Percentiles rank a stretch among this genome's conserved stretches.
phyloP scores from a whole-genome alignment of 2,888 invertebrate species.

The Leptopilina syphax region DNA sequence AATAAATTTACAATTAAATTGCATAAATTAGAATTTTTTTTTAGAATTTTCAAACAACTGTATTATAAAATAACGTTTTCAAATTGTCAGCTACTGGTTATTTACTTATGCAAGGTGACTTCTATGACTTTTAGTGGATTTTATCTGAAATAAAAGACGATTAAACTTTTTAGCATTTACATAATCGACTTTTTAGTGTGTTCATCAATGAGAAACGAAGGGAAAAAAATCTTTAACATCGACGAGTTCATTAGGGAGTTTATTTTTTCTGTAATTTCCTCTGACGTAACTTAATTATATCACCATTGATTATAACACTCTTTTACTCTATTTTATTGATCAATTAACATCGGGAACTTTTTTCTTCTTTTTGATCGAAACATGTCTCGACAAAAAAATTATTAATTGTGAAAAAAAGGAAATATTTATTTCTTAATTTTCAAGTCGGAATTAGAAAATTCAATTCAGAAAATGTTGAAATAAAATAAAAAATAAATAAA shows the following conservation, averaged over 20 bases:
- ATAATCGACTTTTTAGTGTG: constrained; percentile 6
- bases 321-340: constrained; percentile 7
- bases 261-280: background rate
- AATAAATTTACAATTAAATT: no score
- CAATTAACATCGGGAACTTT: background rate
- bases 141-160: constrained; percentile 5
- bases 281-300: constrained; percentile 8
- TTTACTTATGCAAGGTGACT: constrained; percentile 8
- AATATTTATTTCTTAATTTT: no score
- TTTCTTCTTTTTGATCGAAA: no score
- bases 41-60: background rate
- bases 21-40: no score
- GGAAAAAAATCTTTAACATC: background rate
- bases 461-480: no score
- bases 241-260: constrained; percentile 23
- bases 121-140: constrained; percentile 5
- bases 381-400: no score
- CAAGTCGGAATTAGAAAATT: no score
- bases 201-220: constrained; percentile 17
- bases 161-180: constrained; percentile 32
- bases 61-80: background rate
- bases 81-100: background rate
- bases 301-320: background rate
- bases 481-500: no score
- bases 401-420: no score